Percentiles rank a stretch among this genome's conserved stretches.
Evolutionary conservation across 2,113 vertebrate species (phyloP).

Genomic region (Zootoca vivipara): DNA sequence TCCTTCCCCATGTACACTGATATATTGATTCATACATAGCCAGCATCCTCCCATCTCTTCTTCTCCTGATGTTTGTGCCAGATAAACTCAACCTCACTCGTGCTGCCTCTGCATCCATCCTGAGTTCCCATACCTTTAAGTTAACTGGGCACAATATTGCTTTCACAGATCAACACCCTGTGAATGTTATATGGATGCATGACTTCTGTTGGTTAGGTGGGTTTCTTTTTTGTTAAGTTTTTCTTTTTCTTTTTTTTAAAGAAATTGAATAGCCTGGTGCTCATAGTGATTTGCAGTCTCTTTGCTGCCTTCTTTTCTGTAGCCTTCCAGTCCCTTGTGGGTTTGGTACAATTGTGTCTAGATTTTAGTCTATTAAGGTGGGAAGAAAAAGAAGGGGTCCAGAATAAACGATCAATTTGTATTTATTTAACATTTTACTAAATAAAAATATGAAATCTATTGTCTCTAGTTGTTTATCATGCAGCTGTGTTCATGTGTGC

Average conservation of each 20-base stretch:
- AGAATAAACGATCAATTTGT: constrained; percentile 99
- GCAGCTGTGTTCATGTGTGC: constrained; percentile 1
- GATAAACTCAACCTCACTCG: constrained; percentile 10
- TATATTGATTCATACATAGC: not conserved
- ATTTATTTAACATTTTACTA: constrained; percentile 99
- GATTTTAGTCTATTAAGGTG: constrained; percentile 91
- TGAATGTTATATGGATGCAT: constrained; percentile 35
- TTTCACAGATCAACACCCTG: constrained; percentile 49
- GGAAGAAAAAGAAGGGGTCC: constrained; percentile 79
- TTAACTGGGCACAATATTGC: constrained; percentile 43
- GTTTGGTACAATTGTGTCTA: constrained; percentile 94
- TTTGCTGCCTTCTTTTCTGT: constrained; percentile 85
- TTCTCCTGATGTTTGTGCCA: not conserved
- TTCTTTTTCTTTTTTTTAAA: too few relatives aligned
- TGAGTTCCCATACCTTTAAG: constrained; percentile 37
- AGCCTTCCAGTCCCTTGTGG: constrained; percentile 87
- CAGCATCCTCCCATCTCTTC: not conserved
- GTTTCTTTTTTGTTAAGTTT: constrained; percentile 41
- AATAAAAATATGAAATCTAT: constrained; percentile 93
- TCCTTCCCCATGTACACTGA: not conserved
- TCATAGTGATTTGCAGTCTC: constrained; percentile 87
- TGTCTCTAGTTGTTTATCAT: constrained; percentile 66
- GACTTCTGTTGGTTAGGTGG: constrained; percentile 55
- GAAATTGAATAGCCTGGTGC: constrained; percentile 74
- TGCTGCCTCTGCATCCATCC: constrained; percentile 33